Evolutionary conservation across 2,113 vertebrate species (phyloP).

Genomic region (Corythornis madagascariensis): DNA sequence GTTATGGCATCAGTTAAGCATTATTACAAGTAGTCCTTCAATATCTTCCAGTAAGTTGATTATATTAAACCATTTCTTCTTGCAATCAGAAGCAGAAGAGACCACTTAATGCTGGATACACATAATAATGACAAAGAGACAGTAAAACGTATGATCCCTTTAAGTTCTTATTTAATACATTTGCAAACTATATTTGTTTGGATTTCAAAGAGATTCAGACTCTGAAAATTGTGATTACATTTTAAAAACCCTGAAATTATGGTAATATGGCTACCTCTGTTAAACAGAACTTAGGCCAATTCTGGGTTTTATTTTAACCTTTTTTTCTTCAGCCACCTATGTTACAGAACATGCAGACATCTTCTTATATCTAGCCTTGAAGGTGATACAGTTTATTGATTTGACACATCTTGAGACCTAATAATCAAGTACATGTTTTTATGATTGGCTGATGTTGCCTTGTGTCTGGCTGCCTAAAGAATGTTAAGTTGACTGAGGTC

Average conservation of each 20-base stretch:
- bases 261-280: not conserved
- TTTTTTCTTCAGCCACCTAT: conserved; percentile 11
- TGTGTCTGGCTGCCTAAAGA: conserved; percentile 57
- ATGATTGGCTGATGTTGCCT: conserved; percentile 69
- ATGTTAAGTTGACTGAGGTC: conserved; percentile 68
- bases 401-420: conserved; percentile 65
- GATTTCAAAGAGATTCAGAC: not conserved
- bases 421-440: conserved; percentile 72
- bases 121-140: not conserved
- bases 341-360: not conserved
- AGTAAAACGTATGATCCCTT: not conserved
- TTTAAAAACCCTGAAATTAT: not conserved
- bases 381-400: conserved; percentile 70
- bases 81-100: not conserved
- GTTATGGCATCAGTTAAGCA: not conserved
- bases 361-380: conserved; percentile 48
- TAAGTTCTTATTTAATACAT: not conserved
- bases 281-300: not conserved
- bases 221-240: not conserved
- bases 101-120: not conserved
- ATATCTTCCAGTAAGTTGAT: not conserved
- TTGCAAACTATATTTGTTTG: not conserved
- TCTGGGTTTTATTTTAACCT: not conserved
- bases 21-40: not conserved
- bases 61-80: not conserved